Conservation (phyloP, 2,888 invertebrate species). For the Abscondita cerata region DNA sequence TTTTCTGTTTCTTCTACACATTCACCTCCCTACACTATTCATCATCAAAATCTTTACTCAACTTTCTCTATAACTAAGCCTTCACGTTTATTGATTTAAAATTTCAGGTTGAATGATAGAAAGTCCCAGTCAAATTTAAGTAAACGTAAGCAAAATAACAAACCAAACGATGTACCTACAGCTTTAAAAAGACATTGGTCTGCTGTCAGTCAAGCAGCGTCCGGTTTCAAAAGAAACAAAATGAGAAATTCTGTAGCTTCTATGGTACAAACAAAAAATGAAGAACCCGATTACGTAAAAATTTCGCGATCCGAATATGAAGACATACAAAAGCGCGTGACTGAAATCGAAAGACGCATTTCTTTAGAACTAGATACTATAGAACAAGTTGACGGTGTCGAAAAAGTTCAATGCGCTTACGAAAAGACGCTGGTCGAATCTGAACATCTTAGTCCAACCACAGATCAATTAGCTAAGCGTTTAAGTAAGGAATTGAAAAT, state of each 20-base stretch:
- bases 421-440: slow-evolving; percentile 76
- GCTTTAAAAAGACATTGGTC: slow-evolving; percentile 64
- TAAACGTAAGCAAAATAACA: slow-evolving; percentile 43
- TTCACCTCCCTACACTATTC: slow-evolving; percentile 2
- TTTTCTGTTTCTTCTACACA: no score
- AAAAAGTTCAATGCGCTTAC: slow-evolving; percentile 74
- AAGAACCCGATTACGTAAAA: slow-evolving; percentile 67
- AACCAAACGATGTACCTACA: slow-evolving; percentile 41
- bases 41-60: slow-evolving; percentile 8
- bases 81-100: slow-evolving; percentile 6
- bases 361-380: slow-evolving; percentile 68
- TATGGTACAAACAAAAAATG: not conserved
- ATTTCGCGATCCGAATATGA: slow-evolving; percentile 80
- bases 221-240: slow-evolving; percentile 50
- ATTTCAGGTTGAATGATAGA: slow-evolving; percentile 43
- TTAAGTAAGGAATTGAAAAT: slow-evolving; percentile 78
- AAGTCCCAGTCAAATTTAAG: slow-evolving; percentile 48
- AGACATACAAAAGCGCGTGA: slow-evolving; percentile 77
- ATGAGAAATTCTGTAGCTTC: slow-evolving; percentile 43
- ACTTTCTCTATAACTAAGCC: no score
- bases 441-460: slow-evolving; percentile 68
- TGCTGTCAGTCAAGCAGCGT: slow-evolving; percentile 56
- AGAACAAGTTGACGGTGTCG: slow-evolving; percentile 57
- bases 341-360: slow-evolving; percentile 74
- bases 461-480: slow-evolving; percentile 74